Percentiles rank a stretch among this genome's conserved stretches.
Conservation (phyloP, 2,797 vertebrate species). For the Aselliscus stoliczkanus region DNA sequence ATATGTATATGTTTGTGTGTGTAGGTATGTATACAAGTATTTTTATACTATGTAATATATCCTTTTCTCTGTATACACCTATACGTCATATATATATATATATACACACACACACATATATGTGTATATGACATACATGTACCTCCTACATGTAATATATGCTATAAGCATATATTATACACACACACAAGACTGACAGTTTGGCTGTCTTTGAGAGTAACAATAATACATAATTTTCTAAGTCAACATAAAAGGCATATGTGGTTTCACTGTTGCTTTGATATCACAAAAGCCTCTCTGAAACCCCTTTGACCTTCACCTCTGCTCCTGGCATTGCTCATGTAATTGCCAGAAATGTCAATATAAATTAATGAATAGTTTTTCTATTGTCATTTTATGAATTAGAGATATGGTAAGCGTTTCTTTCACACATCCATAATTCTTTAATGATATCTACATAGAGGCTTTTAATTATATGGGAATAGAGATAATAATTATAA, state of each 20-base stretch:
- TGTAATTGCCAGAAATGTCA: slow-evolving; percentile 77
- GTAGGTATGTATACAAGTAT: no score
- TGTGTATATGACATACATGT: no score
- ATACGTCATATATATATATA: neutral
- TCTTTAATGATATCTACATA: slow-evolving; percentile 56
- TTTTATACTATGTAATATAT: neutral
- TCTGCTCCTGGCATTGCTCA: slow-evolving; percentile 68
- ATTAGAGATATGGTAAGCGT: slow-evolving; percentile 20
- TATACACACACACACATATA: no score
- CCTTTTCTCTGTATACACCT: neutral
- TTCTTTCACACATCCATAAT: slow-evolving; percentile 34
- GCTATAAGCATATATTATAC: neutral
- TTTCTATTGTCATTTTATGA: slow-evolving; percentile 50
- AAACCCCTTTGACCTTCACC: slow-evolving; percentile 73
- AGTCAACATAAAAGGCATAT: slow-evolving; percentile 73
- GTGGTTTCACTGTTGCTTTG: slow-evolving; percentile 68
- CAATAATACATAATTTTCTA: slow-evolving; percentile 74
- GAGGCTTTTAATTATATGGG: slow-evolving; percentile 62
- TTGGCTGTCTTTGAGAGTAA: slow-evolving; percentile 68
- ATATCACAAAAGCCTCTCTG: slow-evolving; percentile 65
- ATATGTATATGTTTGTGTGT: neutral
- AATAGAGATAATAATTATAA: slow-evolving; percentile 58
- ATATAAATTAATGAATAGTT: slow-evolving; percentile 73
- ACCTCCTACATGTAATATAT: neutral
- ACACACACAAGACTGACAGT: neutral